Conservation (phyloP, 2,888 invertebrate species). For the Drosophila rubida region DNA sequence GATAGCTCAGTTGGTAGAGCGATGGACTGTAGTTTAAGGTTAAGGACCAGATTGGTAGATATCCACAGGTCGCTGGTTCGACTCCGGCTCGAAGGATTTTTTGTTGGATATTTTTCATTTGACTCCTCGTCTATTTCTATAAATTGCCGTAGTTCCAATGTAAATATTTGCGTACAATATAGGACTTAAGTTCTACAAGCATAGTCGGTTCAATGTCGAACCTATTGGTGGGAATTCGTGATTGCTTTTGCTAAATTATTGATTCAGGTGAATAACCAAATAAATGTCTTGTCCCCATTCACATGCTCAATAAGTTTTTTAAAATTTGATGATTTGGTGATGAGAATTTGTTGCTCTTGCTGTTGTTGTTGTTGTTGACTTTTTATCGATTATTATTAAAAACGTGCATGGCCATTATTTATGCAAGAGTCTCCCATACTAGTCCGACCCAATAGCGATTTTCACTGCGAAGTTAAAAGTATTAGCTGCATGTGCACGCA, state of each 20-base stretch:
- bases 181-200: too few relatives aligned
- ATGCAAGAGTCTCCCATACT: conserved; percentile 1
- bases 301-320: conserved; percentile 12
- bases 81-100: conserved; percentile 54
- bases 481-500: conserved; percentile 1
- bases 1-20: conserved; percentile 81
- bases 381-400: conserved; percentile 3
- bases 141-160: too few relatives aligned
- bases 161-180: too few relatives aligned
- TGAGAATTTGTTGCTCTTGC: neutral
- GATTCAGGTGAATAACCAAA: neutral
- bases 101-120: too few relatives aligned
- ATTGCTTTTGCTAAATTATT: neutral
- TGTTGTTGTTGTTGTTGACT: neutral
- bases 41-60: conserved; percentile 15
- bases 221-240: neutral
- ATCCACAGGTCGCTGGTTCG: conserved; percentile 60
- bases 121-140: too few relatives aligned
- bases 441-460: conserved; percentile 2
- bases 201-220: too few relatives aligned
- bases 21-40: conserved; percentile 65
- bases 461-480: conserved; percentile 9
- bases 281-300: neutral
- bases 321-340: conserved; percentile 2
- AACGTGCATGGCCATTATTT: conserved; percentile 12